Evolutionary conservation across 2,888 invertebrate species (phyloP).

Genomic region (Cerastis rubricosa): DNA sequence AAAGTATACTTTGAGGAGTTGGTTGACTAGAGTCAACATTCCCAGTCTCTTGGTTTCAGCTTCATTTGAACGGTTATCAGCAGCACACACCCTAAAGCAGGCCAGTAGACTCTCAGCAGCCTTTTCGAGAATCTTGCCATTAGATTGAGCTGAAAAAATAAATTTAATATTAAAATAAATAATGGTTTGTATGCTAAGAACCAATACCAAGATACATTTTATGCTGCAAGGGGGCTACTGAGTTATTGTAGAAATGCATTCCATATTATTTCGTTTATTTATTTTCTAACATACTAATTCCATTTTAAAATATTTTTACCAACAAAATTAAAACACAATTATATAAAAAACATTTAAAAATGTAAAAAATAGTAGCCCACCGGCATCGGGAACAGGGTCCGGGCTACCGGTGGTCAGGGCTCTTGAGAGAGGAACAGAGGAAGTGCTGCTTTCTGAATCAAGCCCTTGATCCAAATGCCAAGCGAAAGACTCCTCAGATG

Average conservation of each 20-base stretch:
- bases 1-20: slow-evolving; percentile 98
- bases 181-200: background rate
- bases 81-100: slow-evolving; percentile 98
- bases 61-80: slow-evolving; percentile 97
- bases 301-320: no score
- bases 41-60: slow-evolving; percentile 98
- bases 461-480: no score
- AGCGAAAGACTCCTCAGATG: no score
- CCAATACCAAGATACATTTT: background rate
- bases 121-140: slow-evolving; percentile 96
- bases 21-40: slow-evolving; percentile 99
- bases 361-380: no score
- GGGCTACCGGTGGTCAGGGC: no score
- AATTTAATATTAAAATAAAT: background rate
- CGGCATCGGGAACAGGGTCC: no score
- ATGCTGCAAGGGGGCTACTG: background rate
- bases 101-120: slow-evolving; percentile 98
- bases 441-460: no score
- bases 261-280: background rate
- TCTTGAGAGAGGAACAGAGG: no score
- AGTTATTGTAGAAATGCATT: background rate
- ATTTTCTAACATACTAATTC: no score
- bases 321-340: no score
- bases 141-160: slow-evolving; percentile 83
- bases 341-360: no score